Base-by-base conservation (phyloP, 2,797 vertebrate species). In the Acridotheres tristis region DNA sequence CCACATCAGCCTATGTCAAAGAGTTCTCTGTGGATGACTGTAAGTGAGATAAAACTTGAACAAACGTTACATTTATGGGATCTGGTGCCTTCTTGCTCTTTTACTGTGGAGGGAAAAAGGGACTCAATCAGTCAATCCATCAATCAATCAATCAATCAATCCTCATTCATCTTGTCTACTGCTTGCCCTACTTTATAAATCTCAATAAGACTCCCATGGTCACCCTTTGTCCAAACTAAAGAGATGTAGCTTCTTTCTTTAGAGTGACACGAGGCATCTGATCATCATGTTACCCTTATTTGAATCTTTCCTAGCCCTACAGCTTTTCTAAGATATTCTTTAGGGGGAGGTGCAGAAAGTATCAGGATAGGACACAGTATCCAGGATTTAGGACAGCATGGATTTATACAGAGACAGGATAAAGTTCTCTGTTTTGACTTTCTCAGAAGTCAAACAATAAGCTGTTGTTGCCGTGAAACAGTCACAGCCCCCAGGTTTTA, bases 401-500 rank as follows among this genome's bases (percentile, higher is more conserved):
- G 23, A 48, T 79, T 48, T 68, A 57, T 40, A 48, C 29, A n/a
- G 34, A 58, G 34, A n/a, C 30, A 48, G 34, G 23, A 67, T 48
- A 11, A 48, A 48, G 9, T 27, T 57, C 42, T 57, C 34, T 19
- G 18, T 57, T 48, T 67, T 15, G 15, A 16, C 43, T 42, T 68
- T 68, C 34, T 58, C 34, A 58, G 38, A 26, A n/a, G 23, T 68
- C 53, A 68, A 58, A n/a, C 53, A 58, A 58, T 27, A 15, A 50
- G 30, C 30, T 68, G 34, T 23, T 40, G 29, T 57, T 15, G 15
- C 23, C 0, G 0, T n/a, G 62, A 34, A 79, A 40, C 14, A n/a
- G 15, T 40, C 53, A 48, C 29, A 79, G 9, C 23, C 16, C 23
- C 7, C 29, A 67, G 15, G 19, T 58, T 57, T 58, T 34, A 67